Evolutionary conservation across 2,113 vertebrate genomes (phyloP), one percentile per base, ranked within the genome.

Genomic region (Ancistrus triradiatus): DNA sequence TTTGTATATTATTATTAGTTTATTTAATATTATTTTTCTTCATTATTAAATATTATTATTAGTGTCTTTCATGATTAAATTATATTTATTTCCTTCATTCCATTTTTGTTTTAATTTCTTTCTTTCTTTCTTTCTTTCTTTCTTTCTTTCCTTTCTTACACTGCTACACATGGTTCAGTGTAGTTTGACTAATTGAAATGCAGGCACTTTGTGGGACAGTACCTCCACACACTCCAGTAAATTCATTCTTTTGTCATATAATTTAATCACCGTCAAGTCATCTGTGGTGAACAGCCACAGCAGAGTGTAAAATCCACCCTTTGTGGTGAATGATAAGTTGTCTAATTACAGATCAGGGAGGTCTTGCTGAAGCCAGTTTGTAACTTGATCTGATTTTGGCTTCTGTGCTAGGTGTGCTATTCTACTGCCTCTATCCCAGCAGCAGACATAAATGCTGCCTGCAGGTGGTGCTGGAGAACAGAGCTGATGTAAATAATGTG

Each of bases 361-460:
- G 22, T 55, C 33, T 35, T 21, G 59, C 71, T 69, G 71, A 75
- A 75, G 55, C 73, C 55, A 9, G 24, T 51, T 58, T 60, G 83
- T 72, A 80, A 85, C 75, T 67, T 37, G 76, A 86, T 72, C 71
- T 17, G 44, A 28, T 14, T 44, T 21, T 65, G 37, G 71, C 49
- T 49, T 60, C 55, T 77, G 27, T 72, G 66, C 47, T 81, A 98
- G 94, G 94, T 2, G 25, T 98, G 75, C 78, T 98, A 27, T 97
- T 97, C 85, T 93, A 95, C 81, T 95, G 92, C 71, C 81, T 93
- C 48, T 80, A 78, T 33, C 92, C 95, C 35, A 94, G 92, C 17
- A 86, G 76, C 42, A 78, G 89, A 4, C 94, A 98, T 72, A 69
- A 73, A 69, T 85, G 67, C 70, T 98, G 95, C 73, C 68, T 85